Base-by-base conservation (phyloP, 2,888 invertebrate genomes). In the Gasteruption jaculator region DNA sequence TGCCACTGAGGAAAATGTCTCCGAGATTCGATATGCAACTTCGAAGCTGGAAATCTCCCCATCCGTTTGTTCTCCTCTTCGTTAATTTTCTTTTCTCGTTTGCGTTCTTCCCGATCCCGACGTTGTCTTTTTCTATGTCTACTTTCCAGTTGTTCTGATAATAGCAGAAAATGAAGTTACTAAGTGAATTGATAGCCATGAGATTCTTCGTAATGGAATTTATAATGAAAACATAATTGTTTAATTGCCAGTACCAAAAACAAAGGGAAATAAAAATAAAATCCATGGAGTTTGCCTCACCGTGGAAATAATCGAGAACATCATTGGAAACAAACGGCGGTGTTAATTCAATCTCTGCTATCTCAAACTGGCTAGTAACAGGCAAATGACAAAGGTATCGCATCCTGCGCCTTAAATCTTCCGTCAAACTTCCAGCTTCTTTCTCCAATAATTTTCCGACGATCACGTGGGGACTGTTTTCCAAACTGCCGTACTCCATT, bases 331-430 rank as follows among this genome's bases (percentile, higher is more conserved):
- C 76, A 44, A 81, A 65, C 0, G 90, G 89, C 19, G 83, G 80
- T 47, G 78, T 77, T 35, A 97, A 73, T 43, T 87, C 81, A 43
- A 96, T 78, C 71, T 96, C 96, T 24, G 89, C 91, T 24, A 95
- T 80, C 60, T 91, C 87, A 72, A 93, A 92, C 44, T 88, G 86
- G 60, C 91, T 91, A 45, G 91, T 87, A 5, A 94, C 75, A 0
- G 96, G 95, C 56, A 97, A 75, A 71, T 97, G 96, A 38, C 85
- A 80, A 33, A 91, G 71, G 60, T 87, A 90, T 33, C 86, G 77
- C 53, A 87, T 73, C 31, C 86, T 76, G 46, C 80, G 79, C 56
- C 93, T 76, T 62, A 90, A 60, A 57, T 90, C 88, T 74, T 89
- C 87, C 14, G 82, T 87, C 74, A 94, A 87, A 3, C 90, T 86